Conservation (phyloP, 2,113 vertebrate species). For the Elgaria multicarinata region DNA sequence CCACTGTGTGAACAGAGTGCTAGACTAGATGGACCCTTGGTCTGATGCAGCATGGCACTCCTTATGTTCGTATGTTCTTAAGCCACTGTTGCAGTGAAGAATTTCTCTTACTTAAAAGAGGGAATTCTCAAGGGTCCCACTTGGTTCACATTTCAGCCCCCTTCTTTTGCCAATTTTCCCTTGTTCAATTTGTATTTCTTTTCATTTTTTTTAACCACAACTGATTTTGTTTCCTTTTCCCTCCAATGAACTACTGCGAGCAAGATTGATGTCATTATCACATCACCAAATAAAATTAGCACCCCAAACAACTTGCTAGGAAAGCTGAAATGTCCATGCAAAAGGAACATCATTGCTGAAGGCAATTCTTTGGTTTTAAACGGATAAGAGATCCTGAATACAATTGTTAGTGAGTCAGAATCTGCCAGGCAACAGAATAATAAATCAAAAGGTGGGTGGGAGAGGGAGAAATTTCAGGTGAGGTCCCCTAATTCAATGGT, state of each 20-base stretch:
- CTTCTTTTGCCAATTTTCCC: background rate
- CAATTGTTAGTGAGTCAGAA: conserved; percentile 57
- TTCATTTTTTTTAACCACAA: too few relatives aligned
- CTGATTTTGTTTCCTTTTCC: conserved; percentile 5
- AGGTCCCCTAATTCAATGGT: conserved; percentile 50
- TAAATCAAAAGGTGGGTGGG: conserved; percentile 49
- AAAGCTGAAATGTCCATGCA: conserved; percentile 52
- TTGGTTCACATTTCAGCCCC: background rate
- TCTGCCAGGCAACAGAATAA: conserved; percentile 41
- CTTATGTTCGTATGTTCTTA: too few relatives aligned
- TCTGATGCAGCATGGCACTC: too few relatives aligned
- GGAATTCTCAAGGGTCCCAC: background rate
- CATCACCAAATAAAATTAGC: conserved; percentile 68
- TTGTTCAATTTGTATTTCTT: conserved; percentile 1
- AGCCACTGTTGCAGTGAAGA: background rate
- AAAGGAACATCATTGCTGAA: conserved; percentile 62
- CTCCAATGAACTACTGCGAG: conserved; percentile 26
- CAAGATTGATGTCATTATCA: conserved; percentile 40
- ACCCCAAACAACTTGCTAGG: conserved; percentile 55
- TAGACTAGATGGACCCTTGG: too few relatives aligned
- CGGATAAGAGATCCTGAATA: conserved; percentile 60
- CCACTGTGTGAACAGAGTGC: too few relatives aligned
- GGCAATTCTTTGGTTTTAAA: conserved; percentile 71
- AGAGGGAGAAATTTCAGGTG: conserved; percentile 60
- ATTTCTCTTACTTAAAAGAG: background rate